These are phyloP conservation scores for Cladorhizidae sp. DNA, from an alignment of 37 sponge, comb jelly and placozoan species.

Conservation along the genomic window DNA sequence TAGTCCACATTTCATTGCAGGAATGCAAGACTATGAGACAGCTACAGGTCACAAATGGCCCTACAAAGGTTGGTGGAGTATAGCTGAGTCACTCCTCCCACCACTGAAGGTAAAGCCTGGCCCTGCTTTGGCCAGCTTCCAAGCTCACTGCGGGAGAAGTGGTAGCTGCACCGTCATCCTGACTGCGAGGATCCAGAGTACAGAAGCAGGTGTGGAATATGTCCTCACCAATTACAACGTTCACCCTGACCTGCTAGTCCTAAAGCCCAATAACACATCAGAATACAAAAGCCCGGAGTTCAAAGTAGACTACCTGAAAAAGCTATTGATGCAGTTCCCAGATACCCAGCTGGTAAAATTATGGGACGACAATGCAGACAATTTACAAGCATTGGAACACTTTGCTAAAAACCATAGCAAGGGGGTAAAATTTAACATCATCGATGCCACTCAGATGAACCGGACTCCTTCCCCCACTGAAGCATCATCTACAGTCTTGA, in stretches of 20 bases:
- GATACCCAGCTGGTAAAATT: constrained; percentile 58
- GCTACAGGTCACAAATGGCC: constrained; percentile 73
- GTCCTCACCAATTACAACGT: constrained; percentile 51
- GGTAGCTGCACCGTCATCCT: constrained; percentile 71
- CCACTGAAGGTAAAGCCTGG: constrained; percentile 72
- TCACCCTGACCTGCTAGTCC: constrained; percentile 50
- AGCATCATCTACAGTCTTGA: constrained; percentile 17
- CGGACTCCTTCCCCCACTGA: not conserved
- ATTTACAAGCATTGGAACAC: constrained; percentile 52
- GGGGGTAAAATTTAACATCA: constrained; percentile 61
- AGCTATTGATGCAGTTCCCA: constrained; percentile 55
- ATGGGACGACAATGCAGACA: constrained; percentile 80
- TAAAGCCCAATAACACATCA: constrained; percentile 51
- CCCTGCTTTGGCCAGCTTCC: constrained; percentile 73
- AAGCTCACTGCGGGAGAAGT: constrained; percentile 33
- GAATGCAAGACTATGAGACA: constrained; percentile 60
- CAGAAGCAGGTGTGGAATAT: constrained; percentile 29
- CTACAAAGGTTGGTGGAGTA: constrained; percentile 61
- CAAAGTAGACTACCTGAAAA: constrained; percentile 52
- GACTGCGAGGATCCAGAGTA: constrained; percentile 63
- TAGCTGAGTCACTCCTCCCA: constrained; percentile 78
- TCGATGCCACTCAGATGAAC: constrained; percentile 54
- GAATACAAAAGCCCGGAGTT: constrained; percentile 36
- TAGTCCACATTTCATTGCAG: constrained; percentile 63
- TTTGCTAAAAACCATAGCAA: constrained; percentile 19